Base-by-base conservation (phyloP, 2,113 vertebrate species). In the Daphoenositta chrysoptera region DNA sequence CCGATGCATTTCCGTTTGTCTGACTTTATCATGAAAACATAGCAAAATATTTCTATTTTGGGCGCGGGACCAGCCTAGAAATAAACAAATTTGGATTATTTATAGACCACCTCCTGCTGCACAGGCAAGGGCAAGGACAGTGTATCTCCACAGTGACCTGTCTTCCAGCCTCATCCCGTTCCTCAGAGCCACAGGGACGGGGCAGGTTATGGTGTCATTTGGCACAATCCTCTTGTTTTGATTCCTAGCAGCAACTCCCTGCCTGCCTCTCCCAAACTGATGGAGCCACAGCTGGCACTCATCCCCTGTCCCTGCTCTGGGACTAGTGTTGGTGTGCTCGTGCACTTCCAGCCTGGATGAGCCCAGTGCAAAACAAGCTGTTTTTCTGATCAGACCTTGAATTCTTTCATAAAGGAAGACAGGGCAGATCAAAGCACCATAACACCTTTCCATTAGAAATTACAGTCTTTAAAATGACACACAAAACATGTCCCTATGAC, bases 151-250 rank as follows among this genome's bases (percentile, higher is more conserved):
- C 89, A 30, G 35, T 10, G 39, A 83, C 47, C 54, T 64, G 37
- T 39, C 50, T 48, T 78, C 30, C 50, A 44, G 69, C 35, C 51
- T 13, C 2, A 54, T 40, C 79, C 15, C 0, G 0, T 9, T 83
- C 54, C 81, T 86, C 51, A 39, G 35, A 81, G 72, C 40, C n/a
- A 7, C 6, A 14, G 3, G 51, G 50, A 50, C 1, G 35, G 54
- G 63, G 68, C 39, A 86, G 83, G 76, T 90, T 86, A 57, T 15
- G 30, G 68, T 83, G 90, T 65, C 76, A 66, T 66, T 72, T 92
- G 89, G 91, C 93, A 75, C 83, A 63, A 45, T 8, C 45, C 50
- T 47, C 13, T 44, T 76, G 53, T 86, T 75, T 90, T 53, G 20
- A 88, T 83, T 92, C 47, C 58, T 57, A 66, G 66, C 68, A 72